Conservation (phyloP, 92 coral and sea anemone species). For the Umimayanthus kanabou region DNA sequence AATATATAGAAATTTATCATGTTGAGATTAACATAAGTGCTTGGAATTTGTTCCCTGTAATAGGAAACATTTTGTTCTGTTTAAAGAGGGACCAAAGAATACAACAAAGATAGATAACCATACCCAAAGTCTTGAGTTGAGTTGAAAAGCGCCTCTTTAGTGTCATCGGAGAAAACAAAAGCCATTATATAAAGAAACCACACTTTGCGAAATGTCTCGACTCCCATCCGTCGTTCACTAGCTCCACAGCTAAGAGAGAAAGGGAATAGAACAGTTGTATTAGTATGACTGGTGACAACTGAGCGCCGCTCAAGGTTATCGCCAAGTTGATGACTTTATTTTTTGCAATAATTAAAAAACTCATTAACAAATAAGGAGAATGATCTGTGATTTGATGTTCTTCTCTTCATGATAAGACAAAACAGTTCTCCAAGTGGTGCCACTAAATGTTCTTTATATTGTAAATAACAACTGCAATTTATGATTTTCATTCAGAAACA, state of each 20-base stretch:
- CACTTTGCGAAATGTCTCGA: background rate
- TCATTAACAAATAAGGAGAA: background rate
- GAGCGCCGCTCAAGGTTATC: background rate
- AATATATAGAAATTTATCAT: background rate
- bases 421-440: background rate
- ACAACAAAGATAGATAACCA: background rate
- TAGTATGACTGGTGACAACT: background rate
- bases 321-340: background rate
- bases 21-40: background rate
- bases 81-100: background rate
- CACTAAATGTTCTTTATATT: background rate
- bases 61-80: no score
- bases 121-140: slow-evolving; percentile 17
- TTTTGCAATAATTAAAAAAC: background rate
- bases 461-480: background rate
- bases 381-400: background rate
- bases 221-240: slow-evolving; percentile 10
- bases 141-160: background rate
- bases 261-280: background rate
- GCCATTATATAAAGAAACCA: slow-evolving; percentile 14
- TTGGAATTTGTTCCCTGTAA: no score
- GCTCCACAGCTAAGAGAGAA: background rate
- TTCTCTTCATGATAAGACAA: background rate
- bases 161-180: background rate
- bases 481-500: background rate